Evolutionary conservation across 2,113 vertebrate species (phyloP), one percentile per base, ranked within the genome.

Genomic region (Misgurnus anguillicaudatus): DNA sequence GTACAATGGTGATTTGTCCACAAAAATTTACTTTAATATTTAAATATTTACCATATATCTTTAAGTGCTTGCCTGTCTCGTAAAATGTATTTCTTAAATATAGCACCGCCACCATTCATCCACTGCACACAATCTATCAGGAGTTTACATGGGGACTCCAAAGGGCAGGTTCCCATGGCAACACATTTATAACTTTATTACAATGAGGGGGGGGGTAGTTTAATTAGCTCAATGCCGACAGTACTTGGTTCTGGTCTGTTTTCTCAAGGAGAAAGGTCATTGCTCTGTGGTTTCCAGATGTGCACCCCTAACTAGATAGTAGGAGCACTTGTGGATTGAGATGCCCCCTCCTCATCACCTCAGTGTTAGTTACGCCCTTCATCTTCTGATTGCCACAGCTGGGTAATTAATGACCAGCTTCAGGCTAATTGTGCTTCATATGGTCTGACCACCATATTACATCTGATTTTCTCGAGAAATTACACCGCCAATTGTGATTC

Each of bases 111-210:
- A 36, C 42, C 41, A 57, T 45, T 75, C 45, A 51, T 48, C 24
- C 45, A 48, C 71, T 31, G 57, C 60, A 51, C 60, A 68, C 74
- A 58, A 65, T 78, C 61, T 21, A 66, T 42, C 69, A 74, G 64
- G 86, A 70, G 82, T 87, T 85, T 89, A 88, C 89, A 87, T 87
- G 83, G 79, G 85, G 78, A 86, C 77, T 88, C 73, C 73, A 63
- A 87, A 77, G 85, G 86, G 83, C 82, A 87, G 80, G 86, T 92
- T 92, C 84, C 90, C 89, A 87, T 87, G 75, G 88, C 88, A 91
- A 90, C 90, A 87, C 88, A 91, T 90, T 86, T 89, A 82, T 89
- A 88, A 89, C 84, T 85, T 90, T 87, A 91, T 92, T 89, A 90
- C 90, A 89, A 87, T 86, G 72, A 85, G 84, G 86, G 88, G 24